Conservation (phyloP, 2,888 invertebrate species). For the Leptinotarsa haldemani region DNA sequence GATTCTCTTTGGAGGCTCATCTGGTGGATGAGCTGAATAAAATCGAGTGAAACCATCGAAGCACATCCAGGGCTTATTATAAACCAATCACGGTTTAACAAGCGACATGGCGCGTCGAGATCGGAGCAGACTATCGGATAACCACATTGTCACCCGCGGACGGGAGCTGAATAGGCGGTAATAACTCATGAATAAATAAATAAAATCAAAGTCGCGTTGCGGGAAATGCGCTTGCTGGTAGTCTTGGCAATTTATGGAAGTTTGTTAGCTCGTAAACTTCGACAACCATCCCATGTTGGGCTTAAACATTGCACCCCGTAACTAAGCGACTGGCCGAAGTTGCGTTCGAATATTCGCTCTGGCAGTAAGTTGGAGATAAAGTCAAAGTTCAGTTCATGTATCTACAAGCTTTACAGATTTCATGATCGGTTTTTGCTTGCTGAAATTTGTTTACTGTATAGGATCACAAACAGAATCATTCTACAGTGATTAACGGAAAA, state of each 20-base stretch:
- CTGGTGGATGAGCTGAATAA: not conserved
- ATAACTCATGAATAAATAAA: conserved; percentile 62
- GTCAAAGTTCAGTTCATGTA: not conserved
- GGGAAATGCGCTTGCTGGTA: conserved; percentile 54
- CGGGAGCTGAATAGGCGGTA: conserved; percentile 57
- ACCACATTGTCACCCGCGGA: conserved; percentile 57
- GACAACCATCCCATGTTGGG: conserved; percentile 61
- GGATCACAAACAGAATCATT: too few species aligned
- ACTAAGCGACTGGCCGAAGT: conserved; percentile 56
- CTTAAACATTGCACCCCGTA: conserved; percentile 64
- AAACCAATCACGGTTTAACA: conserved; percentile 57
- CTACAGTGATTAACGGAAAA: too few species aligned
- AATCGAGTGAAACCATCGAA: not conserved
- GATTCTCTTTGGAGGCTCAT: not conserved
- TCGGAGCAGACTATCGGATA: conserved; percentile 57
- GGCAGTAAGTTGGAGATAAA: not conserved
- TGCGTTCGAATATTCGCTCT: conserved; percentile 15
- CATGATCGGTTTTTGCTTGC: too few species aligned
- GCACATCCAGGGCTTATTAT: conserved; percentile 50
- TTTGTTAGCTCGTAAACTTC: conserved; percentile 63
- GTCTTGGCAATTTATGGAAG: conserved; percentile 62
- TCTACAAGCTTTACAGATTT: too few species aligned
- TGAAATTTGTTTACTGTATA: too few species aligned
- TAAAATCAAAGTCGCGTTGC: conserved; percentile 57
- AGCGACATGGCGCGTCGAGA: conserved; percentile 53